Base-by-base conservation (phyloP, 2,888 invertebrate species). In the Eristalis pertinax region DNA sequence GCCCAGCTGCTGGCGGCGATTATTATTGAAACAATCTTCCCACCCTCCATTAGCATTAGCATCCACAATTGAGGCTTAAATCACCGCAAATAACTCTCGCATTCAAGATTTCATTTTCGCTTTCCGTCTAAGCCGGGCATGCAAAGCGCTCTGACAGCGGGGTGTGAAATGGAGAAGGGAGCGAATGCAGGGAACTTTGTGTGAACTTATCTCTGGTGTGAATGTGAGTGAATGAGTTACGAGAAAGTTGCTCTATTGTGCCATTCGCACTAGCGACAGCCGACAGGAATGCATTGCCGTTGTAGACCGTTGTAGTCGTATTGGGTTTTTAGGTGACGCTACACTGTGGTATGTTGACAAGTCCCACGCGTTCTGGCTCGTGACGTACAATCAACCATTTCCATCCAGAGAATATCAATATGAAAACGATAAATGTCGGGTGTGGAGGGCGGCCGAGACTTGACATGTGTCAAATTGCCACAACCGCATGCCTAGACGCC, bases 1-100 rank as follows among this genome's bases (percentile, higher is more conserved):
- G 35, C 11, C 10, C 65, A 43, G 50, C 69, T 26, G 65, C 70
- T 74, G 50, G 13, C 56, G 86, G 83, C 83, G 75, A 76, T 84
- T 84, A 73, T 87, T 84, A 84, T 62, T 84, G 60, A 83, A 87
- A 80, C 75, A 70, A 79, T 76, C 62, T 76, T 87, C 84, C 83
- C 86, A 86, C 82, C 86, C 83, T 86, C 78, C 75, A 86, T 83
- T 78, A 86, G 74, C 70, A 78, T 79, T 86, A 82, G 68, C 75
- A 83, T 84, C 79, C 22, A 58, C 82, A 86, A 86, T 82, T 72
- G 87, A 68, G 73, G 68, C 60, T 70, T 75, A 83, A 78, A 70
- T 73, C 73, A 63, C 65, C 65, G 68, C 19, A 74, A 50, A 77
- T 81, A 76, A 67, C 56, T 65, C 29, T 35, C 62, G 58, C 65